Conservation (phyloP, 2,888 invertebrate species). For the Drosophila prolongata region DNA sequence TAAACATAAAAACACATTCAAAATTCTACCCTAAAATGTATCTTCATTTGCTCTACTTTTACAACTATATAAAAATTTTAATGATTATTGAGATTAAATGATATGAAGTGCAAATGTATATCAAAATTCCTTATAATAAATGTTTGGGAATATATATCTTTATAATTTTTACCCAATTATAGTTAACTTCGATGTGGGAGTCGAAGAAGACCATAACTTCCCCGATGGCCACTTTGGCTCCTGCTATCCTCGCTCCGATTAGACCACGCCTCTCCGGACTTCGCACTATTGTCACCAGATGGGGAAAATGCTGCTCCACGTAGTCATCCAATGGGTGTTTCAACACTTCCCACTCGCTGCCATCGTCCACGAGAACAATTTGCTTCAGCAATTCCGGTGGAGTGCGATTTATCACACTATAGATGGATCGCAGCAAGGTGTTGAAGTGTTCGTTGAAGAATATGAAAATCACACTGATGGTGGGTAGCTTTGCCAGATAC, state of each 20-base stretch:
- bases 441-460: slow-evolving; percentile 97
- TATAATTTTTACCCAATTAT: slow-evolving; percentile 88
- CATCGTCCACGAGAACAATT: slow-evolving; percentile 95
- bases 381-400: slow-evolving; percentile 92
- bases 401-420: slow-evolving; percentile 93
- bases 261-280: slow-evolving; percentile 91
- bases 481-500: slow-evolving; percentile 85
- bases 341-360: slow-evolving; percentile 90
- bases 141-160: no score
- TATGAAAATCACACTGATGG: slow-evolving; percentile 95
- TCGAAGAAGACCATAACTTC: slow-evolving; percentile 95
- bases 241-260: slow-evolving; percentile 93
- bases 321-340: slow-evolving; percentile 91
- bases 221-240: slow-evolving; percentile 90
- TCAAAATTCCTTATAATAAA: no score
- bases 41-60: no score
- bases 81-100: no score
- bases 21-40: no score
- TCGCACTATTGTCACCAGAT: slow-evolving; percentile 90
- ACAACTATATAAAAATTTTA: no score
- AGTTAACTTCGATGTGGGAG: slow-evolving; percentile 95
- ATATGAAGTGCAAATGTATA: no score
- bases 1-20: no score
- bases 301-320: slow-evolving; percentile 88
- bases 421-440: slow-evolving; percentile 92